Conservation (phyloP, 2,888 invertebrate species). For the Heteromurus nitidus region DNA sequence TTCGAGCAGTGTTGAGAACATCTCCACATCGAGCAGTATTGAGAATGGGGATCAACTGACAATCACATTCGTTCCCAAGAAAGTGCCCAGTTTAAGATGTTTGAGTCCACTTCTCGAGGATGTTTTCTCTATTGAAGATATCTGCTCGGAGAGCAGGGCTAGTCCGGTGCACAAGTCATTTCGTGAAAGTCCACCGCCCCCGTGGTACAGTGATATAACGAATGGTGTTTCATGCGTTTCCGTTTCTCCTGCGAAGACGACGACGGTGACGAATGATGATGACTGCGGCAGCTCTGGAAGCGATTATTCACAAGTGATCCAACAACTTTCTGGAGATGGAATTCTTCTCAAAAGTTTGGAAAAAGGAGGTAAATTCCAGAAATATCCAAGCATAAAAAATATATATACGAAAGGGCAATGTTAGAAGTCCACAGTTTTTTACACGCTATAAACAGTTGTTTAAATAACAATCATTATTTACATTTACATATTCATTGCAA, state of each 20-base stretch:
- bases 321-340: slow-evolving; percentile 74
- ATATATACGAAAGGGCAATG: not conserved
- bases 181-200: not conserved
- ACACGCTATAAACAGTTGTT: slow-evolving; percentile 4
- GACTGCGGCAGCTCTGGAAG: slow-evolving; percentile 42
- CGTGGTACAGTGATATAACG: slow-evolving; percentile 52
- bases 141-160: slow-evolving; percentile 34
- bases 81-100: slow-evolving; percentile 28
- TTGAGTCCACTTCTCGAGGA: slow-evolving; percentile 53
- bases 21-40: slow-evolving; percentile 67
- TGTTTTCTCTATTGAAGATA: slow-evolving; percentile 47
- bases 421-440: not conserved
- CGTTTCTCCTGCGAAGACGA: no score
- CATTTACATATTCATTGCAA: not conserved
- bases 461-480: slow-evolving; percentile 12
- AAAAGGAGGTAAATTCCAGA: slow-evolving; percentile 75
- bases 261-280: slow-evolving; percentile 57
- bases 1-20: slow-evolving; percentile 71
- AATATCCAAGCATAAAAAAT: not conserved
- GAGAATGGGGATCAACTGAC: slow-evolving; percentile 71
- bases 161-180: slow-evolving; percentile 49
- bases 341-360: slow-evolving; percentile 75
- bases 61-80: slow-evolving; percentile 65
- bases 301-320: slow-evolving; percentile 54
- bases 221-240: slow-evolving; percentile 43